Percentiles rank a stretch among this genome's conserved stretches.
Evolutionary conservation across 2,888 invertebrate genomes (phyloP).

Genomic region (Sceliomorpha sp.): DNA sequence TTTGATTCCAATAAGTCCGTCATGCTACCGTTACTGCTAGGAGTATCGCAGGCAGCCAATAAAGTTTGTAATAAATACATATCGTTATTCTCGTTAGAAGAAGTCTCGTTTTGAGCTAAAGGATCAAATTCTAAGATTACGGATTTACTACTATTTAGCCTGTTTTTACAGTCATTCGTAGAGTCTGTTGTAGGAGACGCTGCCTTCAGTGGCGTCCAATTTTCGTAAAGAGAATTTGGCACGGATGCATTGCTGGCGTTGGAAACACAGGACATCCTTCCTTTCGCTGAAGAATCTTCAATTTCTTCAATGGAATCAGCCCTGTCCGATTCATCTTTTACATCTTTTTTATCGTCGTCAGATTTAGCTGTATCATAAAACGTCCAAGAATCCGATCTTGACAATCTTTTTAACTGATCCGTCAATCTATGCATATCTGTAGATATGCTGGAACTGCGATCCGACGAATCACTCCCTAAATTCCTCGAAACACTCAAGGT

Average conservation of each 20-base stretch:
- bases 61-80: slow-evolving; percentile 85
- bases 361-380: slow-evolving; percentile 79
- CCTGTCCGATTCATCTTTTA: slow-evolving; percentile 68
- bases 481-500: slow-evolving; percentile 62
- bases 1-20: slow-evolving; percentile 78
- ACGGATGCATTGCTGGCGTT: slow-evolving; percentile 65
- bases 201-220: slow-evolving; percentile 67
- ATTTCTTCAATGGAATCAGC: slow-evolving; percentile 69
- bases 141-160: slow-evolving; percentile 57
- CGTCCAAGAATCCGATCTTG: slow-evolving; percentile 82
- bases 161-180: background rate
- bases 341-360: slow-evolving; percentile 58
- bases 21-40: slow-evolving; percentile 81
- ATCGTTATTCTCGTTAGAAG: slow-evolving; percentile 82
- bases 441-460: slow-evolving; percentile 55
- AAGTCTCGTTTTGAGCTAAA: slow-evolving; percentile 62
- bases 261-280: slow-evolving; percentile 60
- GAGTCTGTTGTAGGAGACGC: background rate
- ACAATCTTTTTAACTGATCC: slow-evolving; percentile 70
- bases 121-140: slow-evolving; percentile 72
- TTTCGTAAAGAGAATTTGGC: slow-evolving; percentile 81
- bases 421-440: slow-evolving; percentile 34
- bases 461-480: slow-evolving; percentile 64
- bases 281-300: slow-evolving; percentile 55
- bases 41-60: slow-evolving; percentile 86